Evolutionary conservation across 2,888 invertebrate genomes (phyloP), one percentile per base, ranked within the genome.

Genomic region (Pachliopta kotzebuea): DNA sequence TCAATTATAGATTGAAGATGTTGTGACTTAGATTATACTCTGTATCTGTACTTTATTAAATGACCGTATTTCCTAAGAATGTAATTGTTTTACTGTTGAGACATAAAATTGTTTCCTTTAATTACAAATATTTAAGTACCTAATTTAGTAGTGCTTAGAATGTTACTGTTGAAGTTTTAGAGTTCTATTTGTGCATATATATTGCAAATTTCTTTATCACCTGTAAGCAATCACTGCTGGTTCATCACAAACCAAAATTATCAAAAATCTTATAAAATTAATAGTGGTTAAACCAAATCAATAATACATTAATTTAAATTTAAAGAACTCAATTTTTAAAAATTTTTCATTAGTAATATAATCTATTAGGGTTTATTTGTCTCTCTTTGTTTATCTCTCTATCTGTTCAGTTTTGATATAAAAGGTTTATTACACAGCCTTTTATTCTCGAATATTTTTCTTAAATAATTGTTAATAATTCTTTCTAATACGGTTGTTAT

Each of bases 11-110:
- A 67, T 70, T 68, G 56, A 63, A 58, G 60, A 70, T 71, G 71
- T 71, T 71, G 70, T 71, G 71, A 71, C 66, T 68, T 68, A 70
- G 67, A 69, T 66, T 67, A 37, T 54, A 56, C 58, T 45, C 60
- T 62, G 42, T 62, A 62, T 50, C 60, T 62, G 67, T 66, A 63
- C 65, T 67, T 37, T 37, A 37, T 37, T 37, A 37, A 67, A 56
- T 60, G 49, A 58, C 57, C 65, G 45, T 67, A 65, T 26, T 62
- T 57, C 59, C 55, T 63, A 62, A 63, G 21, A 29, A 50, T 59
- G 29, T 3, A 52, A 63, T 37, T 37, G 37, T 37, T 53, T 29
- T n/a, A 55, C n/a, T 60, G 49, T 49, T 49, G 3, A 42, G 20
- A 49, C 20, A 20, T 49, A 9, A 49, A 49, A n/a, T 20, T 49